These are phyloP conservation scores for Antheraea assamensis DNA, from an alignment of 2,888 invertebrate species.

Conservation along the genomic window DNA sequence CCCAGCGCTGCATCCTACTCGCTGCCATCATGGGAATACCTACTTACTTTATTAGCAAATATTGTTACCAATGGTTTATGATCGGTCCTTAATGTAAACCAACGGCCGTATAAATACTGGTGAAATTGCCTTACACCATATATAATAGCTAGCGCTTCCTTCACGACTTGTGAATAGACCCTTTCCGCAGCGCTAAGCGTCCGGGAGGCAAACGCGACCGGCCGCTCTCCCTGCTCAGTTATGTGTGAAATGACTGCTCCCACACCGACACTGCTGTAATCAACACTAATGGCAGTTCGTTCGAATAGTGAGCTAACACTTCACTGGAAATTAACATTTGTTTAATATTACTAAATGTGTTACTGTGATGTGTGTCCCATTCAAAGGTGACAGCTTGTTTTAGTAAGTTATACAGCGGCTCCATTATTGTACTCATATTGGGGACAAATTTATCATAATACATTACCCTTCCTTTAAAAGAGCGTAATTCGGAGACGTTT, in stretches of 20 bases:
- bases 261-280: neutral
- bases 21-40: too few species aligned
- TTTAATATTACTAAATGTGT: neutral
- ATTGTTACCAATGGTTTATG: conserved; percentile 1
- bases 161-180: too few species aligned
- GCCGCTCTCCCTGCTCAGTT: neutral
- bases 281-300: neutral
- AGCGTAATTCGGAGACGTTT: neutral
- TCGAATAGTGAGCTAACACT: too few species aligned
- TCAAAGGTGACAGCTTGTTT: neutral
- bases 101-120: neutral
- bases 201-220: too few species aligned
- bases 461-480: neutral
- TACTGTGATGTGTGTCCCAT: neutral
- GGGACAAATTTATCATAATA: neutral
- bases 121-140: neutral
- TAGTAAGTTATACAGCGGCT: neutral
- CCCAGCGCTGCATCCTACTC: neutral
- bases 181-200: too few species aligned
- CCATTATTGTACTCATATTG: neutral
- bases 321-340: too few species aligned
- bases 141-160: neutral
- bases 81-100: neutral
- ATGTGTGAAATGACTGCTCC: neutral
- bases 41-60: neutral